Conservation (phyloP, 37 sponge, comb jelly and placozoan species). For the Axinella damicornis region DNA sequence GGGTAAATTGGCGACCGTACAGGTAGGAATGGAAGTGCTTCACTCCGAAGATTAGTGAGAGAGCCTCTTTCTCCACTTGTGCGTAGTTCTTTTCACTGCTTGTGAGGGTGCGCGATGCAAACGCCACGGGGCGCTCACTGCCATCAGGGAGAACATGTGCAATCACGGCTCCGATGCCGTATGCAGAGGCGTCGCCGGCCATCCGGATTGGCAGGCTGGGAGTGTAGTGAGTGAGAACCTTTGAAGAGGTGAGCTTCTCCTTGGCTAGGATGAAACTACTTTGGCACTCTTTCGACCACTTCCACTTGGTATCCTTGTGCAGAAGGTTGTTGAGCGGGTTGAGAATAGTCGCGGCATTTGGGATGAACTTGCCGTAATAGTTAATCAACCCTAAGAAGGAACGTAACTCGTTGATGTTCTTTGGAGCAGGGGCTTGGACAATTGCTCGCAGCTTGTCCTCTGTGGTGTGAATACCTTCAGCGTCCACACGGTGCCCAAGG, state of each 20-base stretch:
- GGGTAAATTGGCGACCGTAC: no score
- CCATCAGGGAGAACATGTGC: conserved; percentile 6
- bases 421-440: conserved; percentile 1
- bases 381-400: conserved; percentile 12
- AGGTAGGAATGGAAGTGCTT: no score
- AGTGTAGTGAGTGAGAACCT: neutral
- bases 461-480: conserved; percentile 9
- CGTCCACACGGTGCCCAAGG: neutral
- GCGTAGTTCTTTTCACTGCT: neutral
- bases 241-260: neutral
- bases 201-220: neutral
- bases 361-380: conserved; percentile 11
- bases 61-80: conserved; percentile 2
- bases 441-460: conserved; percentile 4
- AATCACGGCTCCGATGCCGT: conserved; percentile 16
- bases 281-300: neutral
- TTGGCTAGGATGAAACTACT: neutral
- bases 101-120: neutral
- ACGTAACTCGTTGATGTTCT: neutral
- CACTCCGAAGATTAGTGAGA: neutral
- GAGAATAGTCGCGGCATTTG: neutral
- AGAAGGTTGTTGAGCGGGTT: neutral
- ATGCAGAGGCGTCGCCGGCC: conserved; percentile 1
- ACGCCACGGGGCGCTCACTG: conserved; percentile 3
- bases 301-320: conserved; percentile 5